Conservation (phyloP, 2,888 invertebrate species). For the Drosophila austrosaltans region DNA sequence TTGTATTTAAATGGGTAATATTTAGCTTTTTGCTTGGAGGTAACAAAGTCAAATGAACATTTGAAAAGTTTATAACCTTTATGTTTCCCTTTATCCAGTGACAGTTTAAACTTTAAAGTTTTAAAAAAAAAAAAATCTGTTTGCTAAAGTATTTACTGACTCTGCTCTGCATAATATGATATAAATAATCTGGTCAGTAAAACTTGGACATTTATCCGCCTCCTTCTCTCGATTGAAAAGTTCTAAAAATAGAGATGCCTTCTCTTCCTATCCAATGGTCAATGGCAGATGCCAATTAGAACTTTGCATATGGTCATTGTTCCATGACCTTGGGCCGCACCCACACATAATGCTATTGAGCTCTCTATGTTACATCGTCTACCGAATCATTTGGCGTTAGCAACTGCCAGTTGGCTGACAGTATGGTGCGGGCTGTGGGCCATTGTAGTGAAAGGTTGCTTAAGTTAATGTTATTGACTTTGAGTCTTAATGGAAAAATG, state of each 20-base stretch:
- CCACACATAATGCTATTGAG: not conserved
- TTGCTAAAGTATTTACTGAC: not conserved
- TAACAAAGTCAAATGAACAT: too few species aligned
- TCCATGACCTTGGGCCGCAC: conserved; percentile 1
- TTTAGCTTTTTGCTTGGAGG: too few species aligned
- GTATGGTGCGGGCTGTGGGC: not conserved
- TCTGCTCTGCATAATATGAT: conserved; percentile 1
- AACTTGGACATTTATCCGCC: not conserved
- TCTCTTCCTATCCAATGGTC: not conserved
- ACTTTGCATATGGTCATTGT: conserved; percentile 27
- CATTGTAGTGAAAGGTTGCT: conserved; percentile 40
- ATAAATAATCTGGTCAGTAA: not conserved
- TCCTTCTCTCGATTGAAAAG: not conserved
- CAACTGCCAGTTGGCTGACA: not conserved
- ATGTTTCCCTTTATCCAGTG: not conserved
- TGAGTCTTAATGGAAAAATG: conserved; percentile 54
- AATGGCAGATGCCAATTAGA: conserved; percentile 11
- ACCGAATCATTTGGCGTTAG: conserved; percentile 14
- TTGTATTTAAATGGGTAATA: too few species aligned
- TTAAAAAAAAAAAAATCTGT: not conserved
- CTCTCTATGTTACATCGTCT: conserved; percentile 4
- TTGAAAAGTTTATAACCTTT: too few species aligned
- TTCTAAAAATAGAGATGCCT: conserved; percentile 4
- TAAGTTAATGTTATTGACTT: conserved; percentile 59
- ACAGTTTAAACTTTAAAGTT: not conserved